Base-by-base conservation (phyloP, 2,797 vertebrate species). In the Pseudochromis fuscus region DNA sequence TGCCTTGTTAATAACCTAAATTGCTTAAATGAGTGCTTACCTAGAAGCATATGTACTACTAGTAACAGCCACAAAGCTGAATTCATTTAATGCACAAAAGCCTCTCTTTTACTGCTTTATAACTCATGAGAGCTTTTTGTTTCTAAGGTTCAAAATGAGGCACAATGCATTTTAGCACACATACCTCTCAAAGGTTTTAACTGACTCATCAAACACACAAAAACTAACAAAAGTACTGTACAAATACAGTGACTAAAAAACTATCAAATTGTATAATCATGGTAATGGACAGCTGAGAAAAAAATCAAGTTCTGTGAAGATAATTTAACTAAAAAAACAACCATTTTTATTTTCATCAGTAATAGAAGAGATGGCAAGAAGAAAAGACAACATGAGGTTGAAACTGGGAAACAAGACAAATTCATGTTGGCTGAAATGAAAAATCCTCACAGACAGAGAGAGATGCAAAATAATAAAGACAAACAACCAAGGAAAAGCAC, bases 261-360 rank as follows among this genome's bases (percentile, higher is more conserved):
- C 1, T 15, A 8, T 44, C n/a, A 19, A n/a, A 8, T n/a, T 19
- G 40, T 11, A 44, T 21, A 19, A 44, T 19, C 7, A 10, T 42
- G 8, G 6, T 19, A n/a, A 42, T 8, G n/a, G 18, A 44, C 7
- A 3, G 15, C 8, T 0, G 35, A 24, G 37, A 49, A 63, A 68
- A 38, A 21, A 59, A 51, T 25, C 7, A 5, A 7, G 18, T 23
- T 49, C 28, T n/a, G n/a, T 9, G 40, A 16, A 35, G n/a, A 52
- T 79, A 4, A 56, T 66, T 38, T 27, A 58, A 28, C 35, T 31
- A 51, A 66, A 59, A n/a, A 44, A 65, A 55, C 24, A 30, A 28
- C 11, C 30, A 21, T 48, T 44, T 46, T 42, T 70, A 21, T 62
- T 79, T 58, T 52, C 65, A 73, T 25, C 45, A 73, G 80, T 81